Conservation (phyloP, 2,797 vertebrate genomes). For the Bryconaethiops microstoma region DNA sequence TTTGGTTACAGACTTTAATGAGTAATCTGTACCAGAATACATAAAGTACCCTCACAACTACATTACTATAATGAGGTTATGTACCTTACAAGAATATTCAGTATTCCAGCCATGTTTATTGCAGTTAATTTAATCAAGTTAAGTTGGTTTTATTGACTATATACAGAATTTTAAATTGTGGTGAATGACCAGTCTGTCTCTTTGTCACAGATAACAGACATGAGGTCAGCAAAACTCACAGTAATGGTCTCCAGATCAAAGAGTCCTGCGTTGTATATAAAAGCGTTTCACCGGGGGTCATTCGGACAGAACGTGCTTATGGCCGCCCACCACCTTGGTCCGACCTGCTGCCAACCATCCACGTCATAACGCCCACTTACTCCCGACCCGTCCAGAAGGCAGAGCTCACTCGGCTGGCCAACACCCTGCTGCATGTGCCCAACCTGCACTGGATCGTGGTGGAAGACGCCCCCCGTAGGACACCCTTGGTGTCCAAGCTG, state of each 20-base stretch:
- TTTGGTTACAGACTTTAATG: too few species aligned
- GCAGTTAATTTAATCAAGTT: too few species aligned
- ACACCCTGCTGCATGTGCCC: conserved; percentile 79
- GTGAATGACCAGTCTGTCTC: conserved; percentile 2
- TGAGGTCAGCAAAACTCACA: conserved; percentile 22
- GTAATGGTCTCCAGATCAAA: conserved; percentile 64
- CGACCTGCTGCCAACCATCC: conserved; percentile 69
- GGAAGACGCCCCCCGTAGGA: conserved; percentile 73
- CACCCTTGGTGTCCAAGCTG: conserved; percentile 67
- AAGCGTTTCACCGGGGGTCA: conserved; percentile 66
- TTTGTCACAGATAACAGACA: conserved; percentile 63
- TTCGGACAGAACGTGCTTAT: conserved; percentile 70
- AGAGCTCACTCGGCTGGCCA: conserved; percentile 78
- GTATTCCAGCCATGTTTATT: too few species aligned
- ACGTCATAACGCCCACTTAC: conserved; percentile 80
- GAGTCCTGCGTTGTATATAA: conserved; percentile 64
- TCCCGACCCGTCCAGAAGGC: conserved; percentile 78
- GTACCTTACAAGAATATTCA: too few species aligned
- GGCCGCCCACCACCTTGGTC: conserved; percentile 74
- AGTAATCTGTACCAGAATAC: too few species aligned
- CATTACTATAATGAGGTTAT: too few species aligned
- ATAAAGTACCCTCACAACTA: too few species aligned
- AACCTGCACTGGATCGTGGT: conserved; percentile 83
- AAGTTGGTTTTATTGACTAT: too few species aligned
- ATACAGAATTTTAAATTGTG: not conserved